Evolutionary conservation across 2,888 invertebrate genomes (phyloP), one percentile per base, ranked within the genome.

Genomic region (Drosophila subquinaria): DNA sequence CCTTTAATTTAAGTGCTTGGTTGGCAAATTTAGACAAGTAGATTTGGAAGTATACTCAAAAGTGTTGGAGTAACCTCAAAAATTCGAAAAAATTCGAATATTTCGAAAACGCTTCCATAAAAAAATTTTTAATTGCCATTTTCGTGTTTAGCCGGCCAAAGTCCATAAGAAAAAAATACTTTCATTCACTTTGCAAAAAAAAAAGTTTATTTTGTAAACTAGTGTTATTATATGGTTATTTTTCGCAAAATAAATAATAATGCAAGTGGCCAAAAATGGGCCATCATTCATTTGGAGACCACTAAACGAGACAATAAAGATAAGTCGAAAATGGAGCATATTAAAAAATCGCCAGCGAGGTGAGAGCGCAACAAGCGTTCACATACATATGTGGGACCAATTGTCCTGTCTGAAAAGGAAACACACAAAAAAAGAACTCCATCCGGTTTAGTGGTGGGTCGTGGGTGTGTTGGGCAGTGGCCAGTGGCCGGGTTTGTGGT

Each of bases 271-370:
- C 60, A 63, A 64, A 60, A 66, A 63, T 43, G 55, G 38, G 33
- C 77, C 69, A 90, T 90, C 87, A 82, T 80, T 90, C 84, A 82
- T 88, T 68, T 59, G 69, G 10, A 79, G 72, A 66, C 84, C 83
- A 91, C 92, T 90, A 91, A 91, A 90, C 88, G 90, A 82, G 87
- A 83, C 89, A 86, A 92, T 92, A 92, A 92, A 92, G 92, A 92
- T 92, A 92, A 91, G 81, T 81, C 76, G 55, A 84, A 85, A 88
- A 81, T 81, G 82, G 79, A 81, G 78, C 87, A 82, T 90, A 88
- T 89, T 87, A 85, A 81, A 79, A 79, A 81, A 74, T 64, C 45
- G 56, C 57, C 51, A 56, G 55, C 77, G 72, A 64, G 57, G 73
- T 57, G 69, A 52, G 62, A 69, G 79, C 80, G 85, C 85, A 89